Base-by-base conservation (phyloP, 2,113 vertebrate genomes). In the Ailurus styani region DNA sequence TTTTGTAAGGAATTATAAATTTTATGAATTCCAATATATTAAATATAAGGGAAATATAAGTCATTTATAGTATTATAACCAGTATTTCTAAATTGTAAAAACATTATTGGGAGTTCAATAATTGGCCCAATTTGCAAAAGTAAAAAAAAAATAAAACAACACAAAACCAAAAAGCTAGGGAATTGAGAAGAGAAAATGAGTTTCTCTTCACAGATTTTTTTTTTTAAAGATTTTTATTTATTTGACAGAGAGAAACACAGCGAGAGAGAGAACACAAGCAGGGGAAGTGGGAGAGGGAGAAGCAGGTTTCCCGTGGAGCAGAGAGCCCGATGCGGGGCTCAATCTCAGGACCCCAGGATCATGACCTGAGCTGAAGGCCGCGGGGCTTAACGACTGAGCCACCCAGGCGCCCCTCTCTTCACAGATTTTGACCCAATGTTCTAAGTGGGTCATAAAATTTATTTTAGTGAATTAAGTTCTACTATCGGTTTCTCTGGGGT, bases 391-490 rank as follows among this genome's bases (percentile, higher is more conserved):
- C n/a, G n/a, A n/a, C n/a, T n/a, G n/a, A n/a, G n/a, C n/a, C n/a
- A n/a, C n/a, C n/a, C n/a, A n/a, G n/a, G n/a, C n/a, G n/a, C n/a
- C n/a, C n/a, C n/a, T 96, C 40, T 54, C n/a, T 95, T 90, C 21
- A 52, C 7, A 79, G 21, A 75, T 87, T 95, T 95, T 89, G 31
- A 95, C 29, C 25, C 73, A 57, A 34, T 94, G 75, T 57, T 68
- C 25, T 95, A 94, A 95, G 50, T 94, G 62, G 31, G 14, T 93
- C 78, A 95, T 70, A 75, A 95, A 83, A 55, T 92, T 95, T 90
- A 92, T 90, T 81, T 96, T 88, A 78, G 55, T 93, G 40, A 87
- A 64, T 91, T 92, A 93, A 96, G 62, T 92, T 96, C 62, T 81
- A 62, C 37, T 97, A 17, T 90, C 13, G 94, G n/a, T 57, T 94